Evolutionary conservation across 2,797 vertebrate species (phyloP), one percentile per base, ranked within the genome.

Genomic region (Labroides dimidiatus): DNA sequence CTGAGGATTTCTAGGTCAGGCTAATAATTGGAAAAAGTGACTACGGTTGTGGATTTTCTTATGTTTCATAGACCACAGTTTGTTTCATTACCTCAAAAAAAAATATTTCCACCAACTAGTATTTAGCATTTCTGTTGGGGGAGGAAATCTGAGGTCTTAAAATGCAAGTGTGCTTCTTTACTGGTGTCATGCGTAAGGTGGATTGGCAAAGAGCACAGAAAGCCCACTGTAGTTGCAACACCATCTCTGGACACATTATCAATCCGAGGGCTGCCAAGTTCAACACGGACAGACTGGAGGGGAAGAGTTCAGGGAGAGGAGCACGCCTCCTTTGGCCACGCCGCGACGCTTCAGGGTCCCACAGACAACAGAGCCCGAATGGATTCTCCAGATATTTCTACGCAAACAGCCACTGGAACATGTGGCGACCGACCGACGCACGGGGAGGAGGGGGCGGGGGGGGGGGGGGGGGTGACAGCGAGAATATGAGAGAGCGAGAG

Each of bases 21-120:
- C 84, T 91, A 92, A 92, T 91, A 92, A 90, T 89, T 92, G 91
- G 92, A 93, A 92, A 93, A 94, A 90, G 84, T 91, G 88, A 91
- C 86, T 89, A 75, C 60, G 60, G 80, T 72, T 85, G 72, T 82
- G 78, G 67, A 59, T 80, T 83, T 65, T 61, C 81, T 64, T 82
- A 78, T 70, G 64, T 85, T 80, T 82, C 79, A 81, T 62, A 82
- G 66, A 86, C 87, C 82, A n/a, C 89, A 87, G 85, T 89, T 90
- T 89, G 84, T 91, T 90, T 89, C 84, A 91, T 72, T 88, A 80
- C 73, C 60, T 76, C 47, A 62, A 72, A 78, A 65, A n/a, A 74
- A 81, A 65, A 52, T 77, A 84, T 87, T 91, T 90, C 89, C 89
- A 89, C 77, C 61, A 81, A 84, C 80, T 89, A 70, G 80, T 84